phyloP scores from a whole-genome alignment of 2,888 invertebrate genomes.

The Sepiola atlantica region DNA sequence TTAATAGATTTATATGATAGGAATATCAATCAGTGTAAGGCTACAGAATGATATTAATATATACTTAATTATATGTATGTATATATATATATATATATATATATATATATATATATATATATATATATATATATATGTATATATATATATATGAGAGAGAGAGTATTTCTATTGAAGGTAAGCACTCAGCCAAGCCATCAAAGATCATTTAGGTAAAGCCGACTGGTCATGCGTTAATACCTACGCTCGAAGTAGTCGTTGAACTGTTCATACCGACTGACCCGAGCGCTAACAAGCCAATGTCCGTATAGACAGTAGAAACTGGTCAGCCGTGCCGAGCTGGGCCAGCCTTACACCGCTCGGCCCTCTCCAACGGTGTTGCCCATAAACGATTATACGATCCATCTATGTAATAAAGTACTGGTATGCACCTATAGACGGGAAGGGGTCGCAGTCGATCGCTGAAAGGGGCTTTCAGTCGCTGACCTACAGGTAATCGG shows the following conservation, averaged over 20 bases:
- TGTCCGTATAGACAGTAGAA: background rate
- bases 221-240: background rate
- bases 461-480: too few relatives aligned
- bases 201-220: background rate
- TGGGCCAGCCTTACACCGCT: background rate
- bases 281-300: background rate
- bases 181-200: background rate
- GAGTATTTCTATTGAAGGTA: background rate
- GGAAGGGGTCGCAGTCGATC: background rate
- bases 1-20: too few relatives aligned
- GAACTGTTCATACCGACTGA: slow-evolving; percentile 21
- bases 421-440: background rate
- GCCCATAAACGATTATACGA: background rate
- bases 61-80: too few relatives aligned
- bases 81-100: too few relatives aligned
- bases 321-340: background rate
- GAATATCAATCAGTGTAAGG: too few relatives aligned
- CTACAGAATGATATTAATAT: too few relatives aligned
- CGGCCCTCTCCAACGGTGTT: background rate
- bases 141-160: background rate
- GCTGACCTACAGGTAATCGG: background rate
- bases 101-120: too few relatives aligned
- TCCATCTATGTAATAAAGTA: background rate
- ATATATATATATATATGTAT: background rate
- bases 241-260: background rate